Evolutionary conservation across 2,113 vertebrate species (phyloP).

Genomic region (Nyctibius bracteatus): DNA sequence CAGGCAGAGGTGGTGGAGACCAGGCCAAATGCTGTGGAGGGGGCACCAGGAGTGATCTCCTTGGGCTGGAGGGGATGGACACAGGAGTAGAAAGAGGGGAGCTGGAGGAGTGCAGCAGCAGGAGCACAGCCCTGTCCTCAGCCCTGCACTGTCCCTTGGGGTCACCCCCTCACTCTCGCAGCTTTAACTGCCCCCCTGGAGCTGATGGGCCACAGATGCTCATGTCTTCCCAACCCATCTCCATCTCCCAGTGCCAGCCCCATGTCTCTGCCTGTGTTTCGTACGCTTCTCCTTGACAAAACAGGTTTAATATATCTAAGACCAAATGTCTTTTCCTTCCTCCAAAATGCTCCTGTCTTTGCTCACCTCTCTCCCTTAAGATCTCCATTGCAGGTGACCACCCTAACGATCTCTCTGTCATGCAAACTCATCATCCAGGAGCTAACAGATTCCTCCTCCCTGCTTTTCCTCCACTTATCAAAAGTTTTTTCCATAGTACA

Average conservation of each 20-base stretch:
- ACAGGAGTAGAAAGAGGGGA: not conserved
- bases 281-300: not conserved
- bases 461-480: not conserved
- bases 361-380: not conserved
- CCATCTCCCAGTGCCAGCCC: not conserved
- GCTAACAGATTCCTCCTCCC: not conserved
- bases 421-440: not conserved
- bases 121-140: not conserved
- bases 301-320: not conserved
- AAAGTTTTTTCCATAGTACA: not conserved
- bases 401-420: not conserved
- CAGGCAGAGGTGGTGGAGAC: not conserved
- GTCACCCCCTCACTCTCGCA: not conserved
- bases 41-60: not conserved
- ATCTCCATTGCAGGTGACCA: not conserved
- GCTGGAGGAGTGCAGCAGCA: not conserved
- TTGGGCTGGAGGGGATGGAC: not conserved
- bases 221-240: not conserved
- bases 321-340: not conserved
- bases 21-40: not conserved
- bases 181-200: not conserved
- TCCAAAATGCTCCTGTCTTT: not conserved
- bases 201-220: not conserved
- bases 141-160: fast-evolving
- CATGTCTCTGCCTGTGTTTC: not conserved